Evolutionary conservation across 2,113 vertebrate species (phyloP).

Genomic region (Campylorhamphus procurvoides): DNA sequence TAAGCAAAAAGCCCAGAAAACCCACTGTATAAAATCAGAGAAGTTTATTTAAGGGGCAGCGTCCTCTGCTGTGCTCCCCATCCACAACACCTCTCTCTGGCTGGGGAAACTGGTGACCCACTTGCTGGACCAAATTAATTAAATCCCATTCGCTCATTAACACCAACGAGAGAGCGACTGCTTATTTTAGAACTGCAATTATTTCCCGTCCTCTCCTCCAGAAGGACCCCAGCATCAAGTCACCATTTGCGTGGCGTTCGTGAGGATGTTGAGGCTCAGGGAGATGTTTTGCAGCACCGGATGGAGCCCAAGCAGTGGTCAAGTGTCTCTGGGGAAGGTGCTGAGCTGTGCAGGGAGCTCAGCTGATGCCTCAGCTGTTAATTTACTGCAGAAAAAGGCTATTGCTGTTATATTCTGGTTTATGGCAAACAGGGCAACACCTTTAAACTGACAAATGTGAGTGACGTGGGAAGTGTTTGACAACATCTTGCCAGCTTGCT

Average conservation of each 20-base stretch:
- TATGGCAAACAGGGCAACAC: constrained; percentile 11
- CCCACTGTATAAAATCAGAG: not conserved
- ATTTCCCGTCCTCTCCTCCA: constrained; percentile 12
- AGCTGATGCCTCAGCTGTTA: not conserved
- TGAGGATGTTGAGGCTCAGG: not conserved
- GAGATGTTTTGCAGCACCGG: not conserved
- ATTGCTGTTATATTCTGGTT: not conserved
- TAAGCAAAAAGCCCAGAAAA: not conserved
- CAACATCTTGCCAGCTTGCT: not conserved
- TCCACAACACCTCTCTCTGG: not conserved
- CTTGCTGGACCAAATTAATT: constrained; percentile 52
- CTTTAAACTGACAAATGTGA: constrained; percentile 11
- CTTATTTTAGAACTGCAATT: constrained; percentile 61
- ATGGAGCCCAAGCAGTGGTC: not conserved
- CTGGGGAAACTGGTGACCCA: constrained; percentile 15
- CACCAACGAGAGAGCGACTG: not conserved
- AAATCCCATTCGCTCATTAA: constrained; percentile 35
- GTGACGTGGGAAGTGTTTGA: not conserved
- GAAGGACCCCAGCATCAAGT: not conserved
- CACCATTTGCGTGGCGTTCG: rapidly evolving
- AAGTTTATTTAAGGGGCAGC: not conserved
- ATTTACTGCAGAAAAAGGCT: not conserved
- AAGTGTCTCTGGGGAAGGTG: rapidly evolving
- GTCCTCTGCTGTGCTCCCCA: not conserved
- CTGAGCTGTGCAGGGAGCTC: not conserved